Percentiles rank a stretch among this genome's conserved stretches.
These are phyloP conservation scores for Percina caprodes DNA, from an alignment of 2,113 vertebrate species.

Conservation along the genomic window DNA sequence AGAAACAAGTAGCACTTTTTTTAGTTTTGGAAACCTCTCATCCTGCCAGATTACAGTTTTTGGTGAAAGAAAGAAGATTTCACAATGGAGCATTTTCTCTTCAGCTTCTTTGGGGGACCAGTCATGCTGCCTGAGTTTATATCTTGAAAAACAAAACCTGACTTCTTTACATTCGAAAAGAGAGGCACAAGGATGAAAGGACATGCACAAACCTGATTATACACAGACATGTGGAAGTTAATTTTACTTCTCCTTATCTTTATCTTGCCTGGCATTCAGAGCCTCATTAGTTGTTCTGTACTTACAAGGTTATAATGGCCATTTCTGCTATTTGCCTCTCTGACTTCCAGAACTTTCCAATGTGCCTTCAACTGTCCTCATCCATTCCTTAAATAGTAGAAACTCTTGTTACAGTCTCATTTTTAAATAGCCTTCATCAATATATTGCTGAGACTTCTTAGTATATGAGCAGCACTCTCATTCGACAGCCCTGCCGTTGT, in stretches of 20 bases:
- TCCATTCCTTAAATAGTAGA: conserved; percentile 62
- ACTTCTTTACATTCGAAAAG: conserved; percentile 40
- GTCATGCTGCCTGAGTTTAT: conserved; percentile 39
- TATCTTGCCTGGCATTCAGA: conserved; percentile 41
- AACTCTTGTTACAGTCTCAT: conserved; percentile 32
- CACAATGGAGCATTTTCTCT: conserved; percentile 69
- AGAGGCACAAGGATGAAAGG: conserved; percentile 24
- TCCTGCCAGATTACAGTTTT: neutral
- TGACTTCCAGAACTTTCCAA: conserved; percentile 22
- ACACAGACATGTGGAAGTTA: conserved; percentile 40
- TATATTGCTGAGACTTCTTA: conserved; percentile 26
- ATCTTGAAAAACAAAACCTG: conserved; percentile 27
- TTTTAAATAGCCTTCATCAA: conserved; percentile 32
- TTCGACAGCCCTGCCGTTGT: conserved; percentile 45
- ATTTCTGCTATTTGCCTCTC: conserved; percentile 32
- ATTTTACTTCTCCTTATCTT: conserved; percentile 38
- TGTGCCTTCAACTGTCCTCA: conserved; percentile 11
- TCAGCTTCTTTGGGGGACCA: conserved; percentile 38
- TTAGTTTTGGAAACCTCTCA: neutral
- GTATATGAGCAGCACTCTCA: conserved; percentile 35
- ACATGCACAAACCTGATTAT: conserved; percentile 32
- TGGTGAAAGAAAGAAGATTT: conserved; percentile 51
- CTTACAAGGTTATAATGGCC: conserved; percentile 48
- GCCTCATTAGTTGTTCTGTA: conserved; percentile 36
- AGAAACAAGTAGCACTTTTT: neutral